Conservation (phyloP, 2,797 vertebrate species). For the Thripadectes ignobilis region DNA sequence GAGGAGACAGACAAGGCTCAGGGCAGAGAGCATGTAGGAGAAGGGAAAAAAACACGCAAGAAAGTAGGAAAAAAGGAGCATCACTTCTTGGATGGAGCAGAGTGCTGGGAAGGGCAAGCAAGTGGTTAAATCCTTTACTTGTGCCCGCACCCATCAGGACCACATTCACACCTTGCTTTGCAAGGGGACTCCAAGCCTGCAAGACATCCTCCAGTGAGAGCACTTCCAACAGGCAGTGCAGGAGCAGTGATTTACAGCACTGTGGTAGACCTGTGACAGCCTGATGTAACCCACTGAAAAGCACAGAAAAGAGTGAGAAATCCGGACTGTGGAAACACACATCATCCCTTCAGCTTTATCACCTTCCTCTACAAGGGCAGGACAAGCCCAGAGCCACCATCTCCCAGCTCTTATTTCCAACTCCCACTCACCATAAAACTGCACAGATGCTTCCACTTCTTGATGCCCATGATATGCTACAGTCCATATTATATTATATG, state of each 20-base stretch:
- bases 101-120: neutral
- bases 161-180: neutral
- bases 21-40: neutral
- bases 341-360: neutral
- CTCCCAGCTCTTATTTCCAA: neutral
- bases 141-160: neutral
- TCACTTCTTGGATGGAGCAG: neutral
- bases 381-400: neutral
- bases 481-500: accelerated
- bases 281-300: neutral
- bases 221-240: accelerated
- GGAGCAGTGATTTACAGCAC: neutral
- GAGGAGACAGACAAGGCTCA: neutral
- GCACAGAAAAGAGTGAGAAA: neutral
- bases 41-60: neutral
- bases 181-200: neutral
- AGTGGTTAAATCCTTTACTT: neutral
- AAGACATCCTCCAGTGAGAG: neutral
- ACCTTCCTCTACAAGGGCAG: neutral
- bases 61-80: neutral
- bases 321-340: neutral
- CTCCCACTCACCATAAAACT: neutral
- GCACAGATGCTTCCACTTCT: neutral
- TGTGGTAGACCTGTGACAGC: neutral
- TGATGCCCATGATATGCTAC: neutral